phyloP scores from a whole-genome alignment of 2,888 invertebrate species.

The Limulus polyphemus region DNA sequence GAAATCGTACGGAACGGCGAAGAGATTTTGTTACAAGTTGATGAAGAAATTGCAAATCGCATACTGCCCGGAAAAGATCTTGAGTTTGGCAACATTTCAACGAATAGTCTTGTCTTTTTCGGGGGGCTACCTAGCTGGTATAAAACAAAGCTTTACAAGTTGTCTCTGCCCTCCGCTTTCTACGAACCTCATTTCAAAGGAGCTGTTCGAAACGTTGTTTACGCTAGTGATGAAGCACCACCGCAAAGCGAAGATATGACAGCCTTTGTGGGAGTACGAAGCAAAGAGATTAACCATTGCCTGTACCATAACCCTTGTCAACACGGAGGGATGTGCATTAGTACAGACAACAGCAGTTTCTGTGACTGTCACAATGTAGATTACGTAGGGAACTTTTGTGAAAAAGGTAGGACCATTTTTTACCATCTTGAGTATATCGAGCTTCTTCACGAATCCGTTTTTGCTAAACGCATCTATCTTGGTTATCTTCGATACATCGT shows the following conservation, averaged over 20 bases:
- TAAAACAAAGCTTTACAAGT: constrained; percentile 63
- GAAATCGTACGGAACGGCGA: constrained; percentile 62
- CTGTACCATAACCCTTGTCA: constrained; percentile 76
- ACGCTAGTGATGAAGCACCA: constrained; percentile 60
- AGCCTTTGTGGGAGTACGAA: constrained; percentile 47
- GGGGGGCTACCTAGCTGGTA: constrained; percentile 92
- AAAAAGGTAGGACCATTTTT: constrained; percentile 55
- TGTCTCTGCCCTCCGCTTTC: constrained; percentile 79
- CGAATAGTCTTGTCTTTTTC: constrained; percentile 84
- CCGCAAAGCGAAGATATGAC: constrained; percentile 74
- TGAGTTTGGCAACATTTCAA: constrained; percentile 67
- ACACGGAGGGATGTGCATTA: constrained; percentile 89
- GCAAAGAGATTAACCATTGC: constrained; percentile 61
- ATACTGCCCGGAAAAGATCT: constrained; percentile 73
- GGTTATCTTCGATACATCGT: too few relatives aligned
- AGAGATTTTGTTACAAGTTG: constrained; percentile 69
- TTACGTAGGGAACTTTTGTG: constrained; percentile 85
- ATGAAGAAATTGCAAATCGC: constrained; percentile 56
- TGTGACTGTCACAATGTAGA: constrained; percentile 90
- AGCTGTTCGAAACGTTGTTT: constrained; percentile 74
- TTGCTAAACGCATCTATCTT: too few relatives aligned
- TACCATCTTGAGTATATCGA: too few relatives aligned
- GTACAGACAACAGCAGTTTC: constrained; percentile 83
- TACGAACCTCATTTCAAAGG: constrained; percentile 87
- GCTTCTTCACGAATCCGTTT: too few relatives aligned